Evolutionary conservation across 2,888 invertebrate genomes (phyloP).

Genomic region (Lithophane semibrunnea): DNA sequence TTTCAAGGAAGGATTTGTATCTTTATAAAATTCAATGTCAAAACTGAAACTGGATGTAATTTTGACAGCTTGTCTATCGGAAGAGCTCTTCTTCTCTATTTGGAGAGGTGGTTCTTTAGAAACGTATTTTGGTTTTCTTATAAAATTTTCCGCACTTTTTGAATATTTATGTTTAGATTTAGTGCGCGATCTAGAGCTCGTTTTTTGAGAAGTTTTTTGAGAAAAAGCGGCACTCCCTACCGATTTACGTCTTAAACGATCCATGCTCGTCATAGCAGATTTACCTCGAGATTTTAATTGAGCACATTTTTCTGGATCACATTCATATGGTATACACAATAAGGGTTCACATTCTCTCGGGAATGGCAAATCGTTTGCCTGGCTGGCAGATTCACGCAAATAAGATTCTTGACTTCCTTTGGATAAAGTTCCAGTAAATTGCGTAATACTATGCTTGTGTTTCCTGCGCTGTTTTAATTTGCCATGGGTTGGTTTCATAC

Average conservation of each 20-base stretch:
- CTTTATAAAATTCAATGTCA: slow-evolving; percentile 69
- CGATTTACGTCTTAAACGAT: slow-evolving; percentile 46
- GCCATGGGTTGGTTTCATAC: neutral
- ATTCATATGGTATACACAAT: slow-evolving; percentile 67
- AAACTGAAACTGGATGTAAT: slow-evolving; percentile 69
- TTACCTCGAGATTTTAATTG: slow-evolving; percentile 38
- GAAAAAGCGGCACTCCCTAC: slow-evolving; percentile 38
- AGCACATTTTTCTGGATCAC: slow-evolving; percentile 64
- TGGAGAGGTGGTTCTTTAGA: slow-evolving; percentile 7
- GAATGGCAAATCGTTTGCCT: slow-evolving; percentile 27
- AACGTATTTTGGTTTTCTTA: slow-evolving; percentile 6
- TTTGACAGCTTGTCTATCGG: slow-evolving; percentile 55
- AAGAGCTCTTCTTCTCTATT: neutral
- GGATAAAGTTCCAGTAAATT: slow-evolving; percentile 1
- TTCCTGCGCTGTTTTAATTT: slow-evolving; percentile 4
- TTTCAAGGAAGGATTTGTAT: slow-evolving; percentile 23
- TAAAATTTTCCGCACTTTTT: slow-evolving; percentile 37
- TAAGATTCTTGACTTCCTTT: slow-evolving; percentile 35
- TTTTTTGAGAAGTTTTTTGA: slow-evolving; percentile 19
- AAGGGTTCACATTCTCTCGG: slow-evolving; percentile 64
- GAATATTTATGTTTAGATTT: slow-evolving; percentile 46
- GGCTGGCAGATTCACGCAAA: slow-evolving; percentile 38
- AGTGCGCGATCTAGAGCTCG: slow-evolving; percentile 41
- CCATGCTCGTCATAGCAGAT: slow-evolving; percentile 2
- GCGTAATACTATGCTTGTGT: slow-evolving; percentile 18